phyloP scores from a whole-genome alignment of 1,140 invertebrate species.

The Lutraria rhynchaena region DNA sequence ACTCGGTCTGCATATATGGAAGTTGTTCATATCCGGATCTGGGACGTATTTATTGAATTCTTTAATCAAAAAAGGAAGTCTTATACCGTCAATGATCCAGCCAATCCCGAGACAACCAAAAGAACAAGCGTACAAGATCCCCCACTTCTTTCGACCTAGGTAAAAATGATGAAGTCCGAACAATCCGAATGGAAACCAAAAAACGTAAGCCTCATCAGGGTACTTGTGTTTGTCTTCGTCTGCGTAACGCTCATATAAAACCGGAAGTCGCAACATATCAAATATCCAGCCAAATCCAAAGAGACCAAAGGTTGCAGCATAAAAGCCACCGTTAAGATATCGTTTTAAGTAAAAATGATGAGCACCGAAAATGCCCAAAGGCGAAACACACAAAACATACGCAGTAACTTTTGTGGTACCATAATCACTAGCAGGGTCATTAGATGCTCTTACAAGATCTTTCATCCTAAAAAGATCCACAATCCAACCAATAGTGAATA shows the following conservation, averaged over 20 bases:
- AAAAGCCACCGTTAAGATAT: slow-evolving; percentile 51
- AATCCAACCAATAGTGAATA: slow-evolving; percentile 59
- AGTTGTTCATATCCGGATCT: slow-evolving; percentile 46
- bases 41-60: slow-evolving; percentile 51
- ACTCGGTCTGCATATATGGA: slow-evolving; percentile 45
- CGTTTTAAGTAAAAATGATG: slow-evolving; percentile 61
- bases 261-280: slow-evolving; percentile 57
- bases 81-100: slow-evolving; percentile 53
- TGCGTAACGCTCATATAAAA: slow-evolving; percentile 45
- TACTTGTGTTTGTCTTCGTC: slow-evolving; percentile 57
- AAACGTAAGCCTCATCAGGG: slow-evolving; percentile 59
- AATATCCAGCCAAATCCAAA: slow-evolving; percentile 61
- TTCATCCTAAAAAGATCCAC: slow-evolving; percentile 55
- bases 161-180: slow-evolving; percentile 65
- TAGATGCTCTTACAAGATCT: slow-evolving; percentile 47
- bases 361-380: slow-evolving; percentile 56
- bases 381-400: slow-evolving; percentile 52
- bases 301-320: slow-evolving; percentile 46
- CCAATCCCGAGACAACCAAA: slow-evolving; percentile 52
- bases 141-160: slow-evolving; percentile 44
- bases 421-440: slow-evolving; percentile 39
- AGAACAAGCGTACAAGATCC: slow-evolving; percentile 54
- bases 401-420: slow-evolving; percentile 49
- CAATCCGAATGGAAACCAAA: slow-evolving; percentile 59
- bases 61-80: slow-evolving; percentile 28